These are phyloP conservation scores for Atherinosoma microstoma DNA, from an alignment of 2,797 vertebrate species.

Conservation along the genomic window DNA sequence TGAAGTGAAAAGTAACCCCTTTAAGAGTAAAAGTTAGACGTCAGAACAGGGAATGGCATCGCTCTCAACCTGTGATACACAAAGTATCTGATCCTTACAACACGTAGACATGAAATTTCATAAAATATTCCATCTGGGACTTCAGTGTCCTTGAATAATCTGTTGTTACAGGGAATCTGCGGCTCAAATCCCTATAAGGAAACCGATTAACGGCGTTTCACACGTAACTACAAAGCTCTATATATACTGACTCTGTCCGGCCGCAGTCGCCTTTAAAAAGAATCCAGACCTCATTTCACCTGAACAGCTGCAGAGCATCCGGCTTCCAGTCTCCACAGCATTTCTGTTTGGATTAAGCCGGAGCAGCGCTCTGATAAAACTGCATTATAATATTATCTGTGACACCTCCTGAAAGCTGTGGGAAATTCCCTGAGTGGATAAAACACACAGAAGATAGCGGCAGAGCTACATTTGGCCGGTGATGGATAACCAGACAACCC, in stretches of 20 bases:
- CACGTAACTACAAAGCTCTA: conserved; percentile 26
- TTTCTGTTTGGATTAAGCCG: conserved; percentile 38
- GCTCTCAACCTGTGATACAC: no score
- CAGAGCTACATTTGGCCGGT: conserved; percentile 27
- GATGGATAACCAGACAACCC: conserved; percentile 59
- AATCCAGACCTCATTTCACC: conserved; percentile 14
- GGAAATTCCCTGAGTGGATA: conserved; percentile 20
- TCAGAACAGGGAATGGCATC: no score
- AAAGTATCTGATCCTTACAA: neutral
- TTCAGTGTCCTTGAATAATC: conserved; percentile 31
- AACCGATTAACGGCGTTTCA: conserved; percentile 30
- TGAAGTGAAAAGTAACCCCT: no score
- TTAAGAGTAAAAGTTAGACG: no score
- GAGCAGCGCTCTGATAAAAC: conserved; percentile 51
- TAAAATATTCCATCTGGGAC: conserved; percentile 14
- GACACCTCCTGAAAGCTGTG: conserved; percentile 35
- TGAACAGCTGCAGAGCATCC: neutral
- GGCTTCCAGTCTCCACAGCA: conserved; percentile 23
- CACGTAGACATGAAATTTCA: conserved; percentile 15
- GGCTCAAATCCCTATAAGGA: conserved; percentile 27
- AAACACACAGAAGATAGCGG: conserved; percentile 43
- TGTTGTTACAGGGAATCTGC: conserved; percentile 27
- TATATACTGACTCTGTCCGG: neutral
- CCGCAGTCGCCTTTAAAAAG: conserved; percentile 8
- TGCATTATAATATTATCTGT: conserved; percentile 41